Conservation (phyloP, 2,888 invertebrate species). For the Macrophya alboannulata region DNA sequence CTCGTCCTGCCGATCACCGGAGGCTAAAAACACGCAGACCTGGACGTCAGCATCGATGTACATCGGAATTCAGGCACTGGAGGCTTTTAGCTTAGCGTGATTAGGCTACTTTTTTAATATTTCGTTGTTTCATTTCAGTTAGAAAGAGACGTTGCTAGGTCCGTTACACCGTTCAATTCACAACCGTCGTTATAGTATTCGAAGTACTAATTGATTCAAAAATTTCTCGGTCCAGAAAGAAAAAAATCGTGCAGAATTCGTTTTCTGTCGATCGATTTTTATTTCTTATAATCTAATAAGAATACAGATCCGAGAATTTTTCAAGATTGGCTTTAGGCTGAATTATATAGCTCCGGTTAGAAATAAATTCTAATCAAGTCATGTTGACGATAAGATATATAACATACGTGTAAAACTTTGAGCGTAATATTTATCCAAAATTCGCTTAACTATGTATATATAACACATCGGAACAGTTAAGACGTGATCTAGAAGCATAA, state of each 20-base stretch:
- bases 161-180: background rate
- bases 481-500: slow-evolving; percentile 64
- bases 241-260: no score
- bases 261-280: background rate
- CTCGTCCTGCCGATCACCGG: slow-evolving; percentile 33
- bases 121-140: background rate
- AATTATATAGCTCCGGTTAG: background rate
- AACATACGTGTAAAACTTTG: background rate
- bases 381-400: background rate
- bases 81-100: background rate
- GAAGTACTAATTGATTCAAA: no score
- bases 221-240: no score
- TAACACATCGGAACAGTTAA: slow-evolving; percentile 24
- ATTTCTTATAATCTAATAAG: background rate
- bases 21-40: slow-evolving; percentile 57
- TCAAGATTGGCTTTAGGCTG: background rate
- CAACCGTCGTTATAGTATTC: no score
- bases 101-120: background rate
- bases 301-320: background rate
- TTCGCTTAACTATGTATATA: background rate
- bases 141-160: background rate
- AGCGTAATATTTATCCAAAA: background rate
- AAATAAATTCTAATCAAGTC: background rate
- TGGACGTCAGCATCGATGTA: background rate
- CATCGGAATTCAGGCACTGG: background rate